Conservation (phyloP, 1,140 invertebrate species). For the Leucophenga varia region DNA sequence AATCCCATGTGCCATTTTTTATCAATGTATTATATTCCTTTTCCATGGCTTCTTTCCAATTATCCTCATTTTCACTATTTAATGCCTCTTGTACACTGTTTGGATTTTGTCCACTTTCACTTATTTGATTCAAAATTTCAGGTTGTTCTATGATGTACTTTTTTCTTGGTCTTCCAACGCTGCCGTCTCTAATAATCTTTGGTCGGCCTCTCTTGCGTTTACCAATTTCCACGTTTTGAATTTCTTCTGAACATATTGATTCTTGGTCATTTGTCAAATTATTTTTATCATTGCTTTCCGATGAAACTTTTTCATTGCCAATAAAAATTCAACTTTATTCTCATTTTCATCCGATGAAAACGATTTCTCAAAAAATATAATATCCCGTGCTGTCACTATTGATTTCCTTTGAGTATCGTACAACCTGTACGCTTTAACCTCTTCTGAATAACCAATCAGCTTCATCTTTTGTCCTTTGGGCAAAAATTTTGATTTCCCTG, state of each 20-base stretch:
- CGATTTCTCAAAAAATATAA: slow-evolving; percentile 10
- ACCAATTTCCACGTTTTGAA: background rate
- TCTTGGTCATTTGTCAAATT: background rate
- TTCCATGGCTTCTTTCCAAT: slow-evolving; percentile 39
- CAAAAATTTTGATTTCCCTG: slow-evolving; percentile 28
- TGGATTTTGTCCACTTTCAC: slow-evolving; percentile 8
- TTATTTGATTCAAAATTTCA: slow-evolving; percentile 1
- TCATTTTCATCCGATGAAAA: background rate
- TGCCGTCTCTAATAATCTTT: slow-evolving; percentile 5
- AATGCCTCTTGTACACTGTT: slow-evolving; percentile 8
- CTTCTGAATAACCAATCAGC: too few species aligned
- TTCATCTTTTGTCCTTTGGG: too few species aligned
- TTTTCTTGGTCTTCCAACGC: slow-evolving; percentile 7
- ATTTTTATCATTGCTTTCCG: background rate
- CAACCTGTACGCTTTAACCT: slow-evolving; percentile 14
- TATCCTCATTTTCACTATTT: slow-evolving; percentile 7
- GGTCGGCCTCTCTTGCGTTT: slow-evolving; percentile 13
- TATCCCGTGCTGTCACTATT: slow-evolving; percentile 7
- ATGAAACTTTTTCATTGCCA: background rate
- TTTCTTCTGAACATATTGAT: background rate
- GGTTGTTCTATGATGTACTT: background rate
- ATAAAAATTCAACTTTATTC: background rate
- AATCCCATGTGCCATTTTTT: slow-evolving; percentile 34
- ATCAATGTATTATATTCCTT: slow-evolving; percentile 33
- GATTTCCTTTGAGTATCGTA: slow-evolving; percentile 2